Evolutionary conservation across 1,140 invertebrate species (phyloP).

Genomic region (Aphelenchoides avenae): DNA sequence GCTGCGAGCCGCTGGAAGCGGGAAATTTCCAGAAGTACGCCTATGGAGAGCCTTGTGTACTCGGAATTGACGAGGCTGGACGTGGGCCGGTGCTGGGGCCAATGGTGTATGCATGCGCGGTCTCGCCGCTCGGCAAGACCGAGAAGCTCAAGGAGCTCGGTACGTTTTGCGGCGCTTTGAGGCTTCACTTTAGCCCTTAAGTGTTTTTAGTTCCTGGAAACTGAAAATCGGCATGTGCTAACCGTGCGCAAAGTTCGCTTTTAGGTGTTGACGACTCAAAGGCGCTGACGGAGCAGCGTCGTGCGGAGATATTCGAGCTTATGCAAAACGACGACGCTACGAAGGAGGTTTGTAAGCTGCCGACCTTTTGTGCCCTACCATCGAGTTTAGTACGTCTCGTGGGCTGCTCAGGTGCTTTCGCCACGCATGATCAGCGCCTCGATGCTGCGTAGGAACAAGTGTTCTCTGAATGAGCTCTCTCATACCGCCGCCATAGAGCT

Average conservation of each 20-base stretch:
- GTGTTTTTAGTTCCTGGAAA: no score
- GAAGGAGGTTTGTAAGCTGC: conserved; percentile 21
- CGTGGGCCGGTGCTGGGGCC: conserved; percentile 85
- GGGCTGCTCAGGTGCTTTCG: conserved; percentile 41
- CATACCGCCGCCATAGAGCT: conserved; percentile 88
- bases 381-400: conserved; percentile 42
- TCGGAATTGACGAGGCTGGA: conserved; percentile 96
- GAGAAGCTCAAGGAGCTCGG: conserved; percentile 69
- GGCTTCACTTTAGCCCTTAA: no score
- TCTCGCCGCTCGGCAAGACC: conserved; percentile 58
- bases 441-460: conserved; percentile 63
- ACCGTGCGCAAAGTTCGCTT: background rate
- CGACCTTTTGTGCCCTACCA: conserved; percentile 11
- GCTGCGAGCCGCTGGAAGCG: conserved; percentile 33
- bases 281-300: conserved; percentile 80
- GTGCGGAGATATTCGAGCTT: conserved; percentile 79
- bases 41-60: conserved; percentile 74
- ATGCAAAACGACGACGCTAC: conserved; percentile 73
- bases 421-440: conserved; percentile 41
- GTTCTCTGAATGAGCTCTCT: conserved; percentile 89
- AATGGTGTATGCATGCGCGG: conserved; percentile 56
- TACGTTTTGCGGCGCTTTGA: conserved; percentile 16
- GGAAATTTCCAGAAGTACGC: conserved; percentile 59
- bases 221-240: no score
- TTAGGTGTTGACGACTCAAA: conserved; percentile 86